Base-by-base conservation (phyloP, 2,888 invertebrate species). In the Tuta absoluta region DNA sequence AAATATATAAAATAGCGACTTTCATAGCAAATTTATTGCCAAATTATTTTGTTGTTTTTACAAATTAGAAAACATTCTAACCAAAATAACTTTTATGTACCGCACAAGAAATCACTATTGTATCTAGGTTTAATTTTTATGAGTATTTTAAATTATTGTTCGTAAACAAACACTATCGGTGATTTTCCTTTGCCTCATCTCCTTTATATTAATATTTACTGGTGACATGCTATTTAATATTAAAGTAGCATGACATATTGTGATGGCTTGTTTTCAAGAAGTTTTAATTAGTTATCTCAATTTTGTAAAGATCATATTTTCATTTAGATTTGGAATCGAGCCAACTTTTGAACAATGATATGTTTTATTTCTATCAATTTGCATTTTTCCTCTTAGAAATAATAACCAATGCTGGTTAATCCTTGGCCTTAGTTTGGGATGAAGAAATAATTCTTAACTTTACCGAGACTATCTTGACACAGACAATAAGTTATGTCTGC, bases 151-250 rank as follows among this genome's bases (percentile, higher is more conserved):
- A 3, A 49, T 68, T 66, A 67, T 65, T 65, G 65, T 41, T 33
- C 58, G 41, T 63, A 62, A 62, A 70, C 75, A 72, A 76, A 75
- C 71, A 79, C 56, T 65, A 67, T 70, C 68, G 45, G 76, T 75
- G 67, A 71, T 75, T 75, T 75, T 69, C 75, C 74, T 64, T 69
- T 64, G 14, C 63, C 60, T 63, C 51, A 66, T 19, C 24, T 17
- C 12, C 38, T 37, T 38, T 17, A 38, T 37, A 38, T 21, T 41
- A 14, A 38, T 12, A 14, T 37, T 19, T 17, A 58, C 17, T 17
- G 8, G 53, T 12, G 17, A 12, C 23, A 4, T n/a, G 8, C 14
- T 4, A 24, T 28, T 11, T 56, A 56, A 56, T 28, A 28, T 28
- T n/a, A n/a, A 56, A 33, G 28, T 56, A 10, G n/a, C 4, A 28